phyloP scores from a whole-genome alignment of 2,113 vertebrate genomes.

The Corvus hawaiiensis region DNA sequence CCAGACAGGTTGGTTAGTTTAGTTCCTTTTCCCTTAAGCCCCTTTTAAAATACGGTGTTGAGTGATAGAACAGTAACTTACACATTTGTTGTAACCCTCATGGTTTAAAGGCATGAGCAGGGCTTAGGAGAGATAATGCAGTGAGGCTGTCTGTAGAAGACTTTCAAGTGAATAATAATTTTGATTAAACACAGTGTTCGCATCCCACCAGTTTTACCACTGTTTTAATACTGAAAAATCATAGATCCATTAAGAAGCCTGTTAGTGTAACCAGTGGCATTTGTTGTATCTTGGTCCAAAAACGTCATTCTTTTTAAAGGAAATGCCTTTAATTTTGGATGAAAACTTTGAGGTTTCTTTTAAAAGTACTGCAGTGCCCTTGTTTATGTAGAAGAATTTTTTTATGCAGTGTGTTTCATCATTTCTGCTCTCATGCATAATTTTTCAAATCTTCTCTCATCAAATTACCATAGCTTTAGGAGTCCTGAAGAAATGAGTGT shows the following conservation, averaged over 20 bases:
- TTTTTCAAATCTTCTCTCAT: constrained; percentile 17
- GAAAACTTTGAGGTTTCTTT: neutral
- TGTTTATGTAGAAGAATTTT: neutral
- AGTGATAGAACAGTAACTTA: neutral
- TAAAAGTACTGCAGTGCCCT: neutral
- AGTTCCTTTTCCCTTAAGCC: neutral
- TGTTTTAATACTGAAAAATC: neutral
- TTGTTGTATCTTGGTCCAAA: neutral
- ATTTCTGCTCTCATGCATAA: neutral
- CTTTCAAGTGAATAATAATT: neutral
- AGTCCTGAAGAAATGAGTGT: neutral
- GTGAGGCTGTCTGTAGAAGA: neutral
- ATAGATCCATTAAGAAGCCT: neutral
- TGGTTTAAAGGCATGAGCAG: neutral
- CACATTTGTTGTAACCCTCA: neutral
- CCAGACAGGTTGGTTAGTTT: neutral
- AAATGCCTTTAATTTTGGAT: neutral
- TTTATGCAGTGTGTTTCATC: neutral
- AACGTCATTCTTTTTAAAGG: neutral
- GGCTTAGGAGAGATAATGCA: neutral
- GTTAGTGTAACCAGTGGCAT: neutral
- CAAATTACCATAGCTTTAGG: neutral
- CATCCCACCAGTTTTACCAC: neutral
- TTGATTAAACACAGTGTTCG: neutral
- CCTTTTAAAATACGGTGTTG: neutral